phyloP scores from a whole-genome alignment of 2,113 vertebrate genomes.

The Oreotragus oreotragus region DNA sequence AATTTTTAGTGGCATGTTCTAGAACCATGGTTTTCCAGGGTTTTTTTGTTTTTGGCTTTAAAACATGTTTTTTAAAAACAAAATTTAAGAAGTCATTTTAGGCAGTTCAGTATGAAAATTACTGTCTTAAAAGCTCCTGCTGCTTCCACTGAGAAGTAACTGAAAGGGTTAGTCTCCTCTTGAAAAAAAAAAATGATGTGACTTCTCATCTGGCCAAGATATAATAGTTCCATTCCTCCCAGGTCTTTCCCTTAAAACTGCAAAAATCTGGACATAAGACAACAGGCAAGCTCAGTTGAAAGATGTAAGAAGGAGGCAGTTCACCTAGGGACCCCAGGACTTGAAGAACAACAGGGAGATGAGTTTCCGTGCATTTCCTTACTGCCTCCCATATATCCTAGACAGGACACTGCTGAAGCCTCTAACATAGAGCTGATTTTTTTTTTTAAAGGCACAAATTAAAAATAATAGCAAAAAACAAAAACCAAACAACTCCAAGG shows the following conservation, averaged over 20 bases:
- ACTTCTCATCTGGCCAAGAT: neutral
- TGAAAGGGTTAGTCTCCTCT: neutral
- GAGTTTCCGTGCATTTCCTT: neutral
- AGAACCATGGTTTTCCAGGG: slow-evolving; percentile 1
- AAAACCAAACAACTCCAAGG: neutral
- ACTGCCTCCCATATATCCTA: neutral
- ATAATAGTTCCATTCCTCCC: neutral
- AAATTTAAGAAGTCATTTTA: neutral
- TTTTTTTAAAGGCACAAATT: neutral
- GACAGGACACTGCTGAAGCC: neutral
- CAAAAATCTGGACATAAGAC: neutral
- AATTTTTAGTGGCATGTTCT: neutral
- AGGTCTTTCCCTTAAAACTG: neutral
- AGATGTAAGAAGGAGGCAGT: neutral
- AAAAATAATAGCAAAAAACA: neutral
- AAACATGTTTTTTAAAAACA: neutral
- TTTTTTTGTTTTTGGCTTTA: neutral
- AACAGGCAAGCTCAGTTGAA: neutral
- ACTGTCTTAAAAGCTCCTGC: neutral
- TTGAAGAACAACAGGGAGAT: neutral
- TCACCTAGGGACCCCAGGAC: neutral
- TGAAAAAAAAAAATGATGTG: neutral
- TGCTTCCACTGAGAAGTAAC: neutral
- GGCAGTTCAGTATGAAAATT: neutral
- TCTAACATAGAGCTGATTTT: neutral